Percentiles rank a stretch among this genome's conserved stretches.
These are phyloP conservation scores for Paracyclopina nana DNA, from an alignment of 1,140 invertebrate species.

Conservation along the genomic window DNA sequence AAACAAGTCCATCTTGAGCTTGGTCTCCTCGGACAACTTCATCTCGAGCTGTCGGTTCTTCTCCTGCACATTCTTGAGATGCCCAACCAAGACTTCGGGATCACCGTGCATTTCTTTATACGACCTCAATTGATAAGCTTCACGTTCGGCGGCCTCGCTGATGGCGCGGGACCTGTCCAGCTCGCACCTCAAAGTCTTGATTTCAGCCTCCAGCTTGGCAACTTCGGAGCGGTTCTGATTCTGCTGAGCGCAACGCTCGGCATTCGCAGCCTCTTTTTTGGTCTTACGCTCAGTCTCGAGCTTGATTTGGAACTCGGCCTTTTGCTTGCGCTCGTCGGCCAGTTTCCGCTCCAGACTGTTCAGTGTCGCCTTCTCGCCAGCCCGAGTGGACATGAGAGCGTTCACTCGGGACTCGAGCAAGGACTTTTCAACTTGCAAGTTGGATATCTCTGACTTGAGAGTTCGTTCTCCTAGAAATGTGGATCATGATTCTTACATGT, in stretches of 20 bases:
- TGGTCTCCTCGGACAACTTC: constrained; percentile 78
- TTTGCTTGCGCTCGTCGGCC: constrained; percentile 54
- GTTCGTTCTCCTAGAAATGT: constrained; percentile 9
- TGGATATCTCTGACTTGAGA: constrained; percentile 15
- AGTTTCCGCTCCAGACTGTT: constrained; percentile 52
- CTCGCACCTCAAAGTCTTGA: constrained; percentile 47
- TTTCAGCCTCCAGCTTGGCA: constrained; percentile 50
- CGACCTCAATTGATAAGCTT: constrained; percentile 29
- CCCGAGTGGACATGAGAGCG: constrained; percentile 41
- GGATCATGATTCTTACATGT: not conserved
- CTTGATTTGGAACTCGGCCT: constrained; percentile 51
- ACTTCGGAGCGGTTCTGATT: constrained; percentile 1
- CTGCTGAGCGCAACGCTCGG: constrained; percentile 9
- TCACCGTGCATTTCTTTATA: constrained; percentile 52
- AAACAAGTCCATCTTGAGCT: constrained; percentile 77
- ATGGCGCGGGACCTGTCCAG: constrained; percentile 53
- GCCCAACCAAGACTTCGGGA: constrained; percentile 53
- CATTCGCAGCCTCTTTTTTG: constrained; percentile 39
- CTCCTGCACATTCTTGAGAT: constrained; percentile 59
- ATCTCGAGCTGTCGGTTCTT: constrained; percentile 73
- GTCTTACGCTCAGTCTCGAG: constrained; percentile 37
- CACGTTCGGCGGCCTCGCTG: constrained; percentile 32
- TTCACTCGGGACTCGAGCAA: constrained; percentile 34
- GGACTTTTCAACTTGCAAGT: constrained; percentile 15
- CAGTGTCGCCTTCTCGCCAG: constrained; percentile 47